Conservation (phyloP, 1,140 invertebrate species). For the Bradysia coprophila region DNA sequence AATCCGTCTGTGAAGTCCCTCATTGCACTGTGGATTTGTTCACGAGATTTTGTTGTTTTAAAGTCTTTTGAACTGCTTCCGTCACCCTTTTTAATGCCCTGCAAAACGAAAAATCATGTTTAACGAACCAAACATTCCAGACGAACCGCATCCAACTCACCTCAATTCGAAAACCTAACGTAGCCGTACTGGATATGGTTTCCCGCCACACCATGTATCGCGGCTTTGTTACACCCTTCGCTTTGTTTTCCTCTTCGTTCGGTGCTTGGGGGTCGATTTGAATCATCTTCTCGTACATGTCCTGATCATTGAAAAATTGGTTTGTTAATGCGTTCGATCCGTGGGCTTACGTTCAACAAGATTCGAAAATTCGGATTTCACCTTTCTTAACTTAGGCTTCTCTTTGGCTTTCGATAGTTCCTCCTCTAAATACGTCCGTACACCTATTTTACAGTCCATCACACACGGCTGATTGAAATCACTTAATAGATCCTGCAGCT, state of each 20-base stretch:
- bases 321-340: no score
- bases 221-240: slow-evolving; percentile 85
- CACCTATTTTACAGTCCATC: slow-evolving; percentile 94
- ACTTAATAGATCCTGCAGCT: slow-evolving; percentile 80
- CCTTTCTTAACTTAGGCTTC: slow-evolving; percentile 79
- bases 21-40: slow-evolving; percentile 66
- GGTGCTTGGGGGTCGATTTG: slow-evolving; percentile 83
- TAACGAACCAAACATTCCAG: no score
- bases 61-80: slow-evolving; percentile 87
- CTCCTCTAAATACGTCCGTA: slow-evolving; percentile 86
- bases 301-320: slow-evolving; percentile 32
- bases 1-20: slow-evolving; percentile 65
- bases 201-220: slow-evolving; percentile 97
- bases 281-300: slow-evolving; percentile 98
- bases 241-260: slow-evolving; percentile 69
- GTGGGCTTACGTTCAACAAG: no score
- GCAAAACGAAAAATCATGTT: neutral
- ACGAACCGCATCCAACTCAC: no score
- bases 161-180: slow-evolving; percentile 89
- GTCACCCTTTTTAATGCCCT: slow-evolving; percentile 72
- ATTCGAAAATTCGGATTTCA: slow-evolving; percentile 17
- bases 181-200: slow-evolving; percentile 89
- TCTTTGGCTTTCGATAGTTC: slow-evolving; percentile 87
- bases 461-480: slow-evolving; percentile 82
- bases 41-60: slow-evolving; percentile 79